phyloP scores from a whole-genome alignment of 2,888 invertebrate species.

The Nymphalis urticae region DNA sequence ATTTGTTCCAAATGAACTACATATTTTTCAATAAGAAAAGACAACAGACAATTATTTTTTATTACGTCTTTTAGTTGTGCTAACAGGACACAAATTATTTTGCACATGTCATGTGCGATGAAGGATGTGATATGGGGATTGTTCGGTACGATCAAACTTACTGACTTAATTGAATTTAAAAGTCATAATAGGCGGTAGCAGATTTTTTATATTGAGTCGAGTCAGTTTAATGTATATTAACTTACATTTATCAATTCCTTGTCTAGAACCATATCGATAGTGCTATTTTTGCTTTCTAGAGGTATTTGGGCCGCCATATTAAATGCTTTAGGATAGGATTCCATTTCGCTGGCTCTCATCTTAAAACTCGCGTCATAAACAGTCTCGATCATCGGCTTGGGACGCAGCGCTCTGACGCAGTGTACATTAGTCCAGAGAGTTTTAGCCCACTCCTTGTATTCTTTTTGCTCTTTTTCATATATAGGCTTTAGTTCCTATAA shows the following conservation, averaged over 20 bases:
- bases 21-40: no score
- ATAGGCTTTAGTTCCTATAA: conserved; percentile 53
- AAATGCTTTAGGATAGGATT: conserved; percentile 55
- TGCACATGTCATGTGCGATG: no score
- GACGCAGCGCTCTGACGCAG: conserved; percentile 60
- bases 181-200: no score
- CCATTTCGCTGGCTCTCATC: conserved; percentile 49
- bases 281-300: conserved; percentile 42
- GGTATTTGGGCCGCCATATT: conserved; percentile 65
- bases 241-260: conserved; percentile 61
- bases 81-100: no score
- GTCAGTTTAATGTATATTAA: conserved; percentile 18
- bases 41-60: no score
- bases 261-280: conserved; percentile 48
- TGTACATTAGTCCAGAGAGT: conserved; percentile 56
- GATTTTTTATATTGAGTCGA: no score
- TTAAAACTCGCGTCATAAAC: conserved; percentile 65
- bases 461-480: conserved; percentile 64
- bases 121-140: no score
- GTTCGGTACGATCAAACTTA: no score
- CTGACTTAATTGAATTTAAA: no score
- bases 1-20: no score
- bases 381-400: conserved; percentile 58
- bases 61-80: no score
- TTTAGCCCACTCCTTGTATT: conserved; percentile 67